These are phyloP conservation scores for Carlito syrichta DNA, from an alignment of 2,113 vertebrate genomes.

Conservation along the genomic window DNA sequence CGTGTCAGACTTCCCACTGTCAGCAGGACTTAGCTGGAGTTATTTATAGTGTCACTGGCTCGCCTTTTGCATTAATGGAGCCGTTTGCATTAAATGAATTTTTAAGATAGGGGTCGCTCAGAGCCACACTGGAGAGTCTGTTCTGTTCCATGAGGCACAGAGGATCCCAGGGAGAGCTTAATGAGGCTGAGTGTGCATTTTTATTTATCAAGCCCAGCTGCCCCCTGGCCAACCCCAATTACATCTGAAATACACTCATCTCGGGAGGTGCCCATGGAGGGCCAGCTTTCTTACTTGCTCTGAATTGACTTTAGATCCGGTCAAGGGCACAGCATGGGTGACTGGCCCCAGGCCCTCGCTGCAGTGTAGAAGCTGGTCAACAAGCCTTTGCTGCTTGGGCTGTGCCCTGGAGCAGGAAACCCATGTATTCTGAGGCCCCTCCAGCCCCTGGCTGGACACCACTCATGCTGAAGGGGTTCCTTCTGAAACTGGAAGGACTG, in stretches of 20 bases:
- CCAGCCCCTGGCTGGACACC: not conserved
- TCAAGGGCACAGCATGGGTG: not conserved
- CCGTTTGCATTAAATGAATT: not conserved
- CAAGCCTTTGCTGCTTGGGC: not conserved
- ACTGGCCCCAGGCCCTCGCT: not conserved
- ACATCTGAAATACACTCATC: not conserved
- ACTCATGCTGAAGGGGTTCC: not conserved
- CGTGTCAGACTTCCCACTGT: not conserved
- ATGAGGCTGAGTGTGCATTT: not conserved
- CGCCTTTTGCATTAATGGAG: constrained; percentile 17
- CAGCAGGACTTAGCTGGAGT: constrained; percentile 7
- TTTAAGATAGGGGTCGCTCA: not conserved
- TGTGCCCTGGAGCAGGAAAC: not conserved
- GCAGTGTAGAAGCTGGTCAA: not conserved
- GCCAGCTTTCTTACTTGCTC: not conserved
- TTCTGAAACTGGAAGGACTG: not conserved
- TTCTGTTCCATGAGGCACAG: not conserved
- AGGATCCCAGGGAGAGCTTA: not conserved
- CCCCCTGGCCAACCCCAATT: not conserved
- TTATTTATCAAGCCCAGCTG: not conserved
- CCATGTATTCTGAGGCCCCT: not conserved
- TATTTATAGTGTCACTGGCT: constrained; percentile 40
- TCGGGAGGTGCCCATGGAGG: not conserved
- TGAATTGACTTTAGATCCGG: not conserved
- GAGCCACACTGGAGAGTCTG: not conserved